Conservation (phyloP, 2,888 invertebrate genomes). For the Ctenicera cuprea region DNA sequence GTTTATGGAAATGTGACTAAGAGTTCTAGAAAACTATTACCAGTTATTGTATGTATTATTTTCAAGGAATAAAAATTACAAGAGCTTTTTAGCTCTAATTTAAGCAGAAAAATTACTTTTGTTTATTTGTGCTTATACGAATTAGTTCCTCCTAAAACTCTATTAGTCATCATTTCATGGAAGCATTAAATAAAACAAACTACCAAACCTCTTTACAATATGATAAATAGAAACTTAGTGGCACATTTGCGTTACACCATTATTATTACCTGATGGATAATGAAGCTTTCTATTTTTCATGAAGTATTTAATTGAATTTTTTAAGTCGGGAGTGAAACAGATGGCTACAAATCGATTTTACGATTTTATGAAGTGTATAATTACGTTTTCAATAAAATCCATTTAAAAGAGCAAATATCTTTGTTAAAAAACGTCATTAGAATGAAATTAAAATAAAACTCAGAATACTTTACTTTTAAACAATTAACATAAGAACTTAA, state of each 20-base stretch:
- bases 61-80: too few relatives aligned
- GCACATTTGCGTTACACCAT: not conserved
- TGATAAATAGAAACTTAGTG: too few relatives aligned
- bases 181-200: too few relatives aligned
- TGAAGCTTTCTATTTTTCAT: not conserved
- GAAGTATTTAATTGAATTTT: not conserved
- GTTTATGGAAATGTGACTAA: too few relatives aligned
- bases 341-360: constrained; percentile 13
- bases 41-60: too few relatives aligned
- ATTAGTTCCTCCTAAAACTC: too few relatives aligned
- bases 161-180: too few relatives aligned
- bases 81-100: too few relatives aligned
- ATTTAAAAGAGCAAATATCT: constrained; percentile 1
- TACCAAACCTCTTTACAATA: too few relatives aligned
- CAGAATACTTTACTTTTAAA: not conserved
- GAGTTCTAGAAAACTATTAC: too few relatives aligned
- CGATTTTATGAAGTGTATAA: not conserved
- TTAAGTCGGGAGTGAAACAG: not conserved
- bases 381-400: constrained; percentile 4
- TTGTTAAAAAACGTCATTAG: constrained; percentile 1
- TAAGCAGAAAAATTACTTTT: too few relatives aligned
- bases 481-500: not conserved
- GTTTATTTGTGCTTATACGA: too few relatives aligned
- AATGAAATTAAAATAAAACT: not conserved
- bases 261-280: not conserved